phyloP scores from a whole-genome alignment of 2,888 invertebrate species.

The Cryptocephalus primarius region DNA sequence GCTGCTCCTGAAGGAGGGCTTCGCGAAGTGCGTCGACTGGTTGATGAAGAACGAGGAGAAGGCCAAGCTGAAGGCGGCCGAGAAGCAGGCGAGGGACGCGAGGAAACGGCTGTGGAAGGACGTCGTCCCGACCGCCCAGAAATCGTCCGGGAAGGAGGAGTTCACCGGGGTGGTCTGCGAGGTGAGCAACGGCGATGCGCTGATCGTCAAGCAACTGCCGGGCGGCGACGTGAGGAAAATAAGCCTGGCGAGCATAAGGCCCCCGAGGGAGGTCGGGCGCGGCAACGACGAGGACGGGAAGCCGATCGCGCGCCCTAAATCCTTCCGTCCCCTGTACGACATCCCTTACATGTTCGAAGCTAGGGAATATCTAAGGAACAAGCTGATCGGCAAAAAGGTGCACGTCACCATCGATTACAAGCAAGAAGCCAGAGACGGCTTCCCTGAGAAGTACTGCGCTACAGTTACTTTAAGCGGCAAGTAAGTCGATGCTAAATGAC shows the following conservation, averaged over 20 bases:
- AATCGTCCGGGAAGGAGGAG: constrained; percentile 68
- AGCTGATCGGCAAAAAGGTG: constrained; percentile 89
- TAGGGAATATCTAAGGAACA: constrained; percentile 90
- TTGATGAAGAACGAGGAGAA: constrained; percentile 66
- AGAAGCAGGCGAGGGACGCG: constrained; percentile 54
- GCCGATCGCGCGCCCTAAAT: constrained; percentile 54
- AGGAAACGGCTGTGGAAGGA: constrained; percentile 85
- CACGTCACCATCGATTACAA: constrained; percentile 90
- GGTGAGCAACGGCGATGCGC: constrained; percentile 87
- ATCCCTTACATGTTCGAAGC: constrained; percentile 99
- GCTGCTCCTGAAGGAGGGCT: constrained; percentile 47
- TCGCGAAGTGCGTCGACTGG: constrained; percentile 91
- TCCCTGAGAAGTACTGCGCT: constrained; percentile 92
- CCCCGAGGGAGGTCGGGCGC: constrained; percentile 56
- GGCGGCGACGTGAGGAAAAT: constrained; percentile 79
- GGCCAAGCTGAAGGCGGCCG: constrained; percentile 47
- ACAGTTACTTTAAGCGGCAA: constrained; percentile 77
- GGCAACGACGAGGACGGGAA: constrained; percentile 56
- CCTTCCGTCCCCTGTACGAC: constrained; percentile 87
- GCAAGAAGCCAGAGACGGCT: constrained; percentile 86
- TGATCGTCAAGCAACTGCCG: constrained; percentile 64
- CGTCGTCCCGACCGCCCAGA: constrained; percentile 65
- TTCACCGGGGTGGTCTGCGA: constrained; percentile 77
- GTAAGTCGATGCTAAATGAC: constrained; percentile 29
- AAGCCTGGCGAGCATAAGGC: constrained; percentile 90